These are phyloP conservation scores for Andrena fulva DNA, from an alignment of 2,888 invertebrate species.

Conservation along the genomic window DNA sequence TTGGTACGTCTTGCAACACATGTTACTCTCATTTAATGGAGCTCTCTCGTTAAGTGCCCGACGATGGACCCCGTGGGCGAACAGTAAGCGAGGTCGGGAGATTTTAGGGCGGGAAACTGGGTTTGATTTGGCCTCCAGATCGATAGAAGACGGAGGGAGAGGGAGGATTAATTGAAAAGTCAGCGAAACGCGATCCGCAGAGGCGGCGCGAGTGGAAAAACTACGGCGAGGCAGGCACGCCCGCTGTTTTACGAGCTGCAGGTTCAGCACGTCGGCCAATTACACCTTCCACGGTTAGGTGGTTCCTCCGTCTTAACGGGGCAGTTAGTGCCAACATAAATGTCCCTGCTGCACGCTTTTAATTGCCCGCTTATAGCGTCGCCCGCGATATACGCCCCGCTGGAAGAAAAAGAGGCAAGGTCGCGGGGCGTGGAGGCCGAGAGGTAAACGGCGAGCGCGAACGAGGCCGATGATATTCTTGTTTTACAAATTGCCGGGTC, in stretches of 20 bases:
- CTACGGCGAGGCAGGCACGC: constrained; percentile 59
- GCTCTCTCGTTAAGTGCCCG: neutral
- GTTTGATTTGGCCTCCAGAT: neutral
- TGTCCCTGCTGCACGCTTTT: constrained; percentile 80
- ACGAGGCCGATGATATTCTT: constrained; percentile 40
- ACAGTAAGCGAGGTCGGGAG: neutral
- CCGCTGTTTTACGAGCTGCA: constrained; percentile 82
- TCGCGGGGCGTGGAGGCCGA: constrained; percentile 12
- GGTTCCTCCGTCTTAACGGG: constrained; percentile 80
- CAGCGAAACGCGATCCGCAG: constrained; percentile 40
- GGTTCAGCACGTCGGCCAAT: constrained; percentile 81
- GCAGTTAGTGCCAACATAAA: constrained; percentile 82
- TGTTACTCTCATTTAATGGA: constrained; percentile 32
- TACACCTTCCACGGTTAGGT: constrained; percentile 81
- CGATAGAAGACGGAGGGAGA: neutral
- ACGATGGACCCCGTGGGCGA: neutral
- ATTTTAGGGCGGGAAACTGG: constrained; percentile 2
- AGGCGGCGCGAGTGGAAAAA: constrained; percentile 62
- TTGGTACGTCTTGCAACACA: neutral
- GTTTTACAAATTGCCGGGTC: constrained; percentile 49
- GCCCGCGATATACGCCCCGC: constrained; percentile 50
- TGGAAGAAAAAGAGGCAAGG: constrained; percentile 37
- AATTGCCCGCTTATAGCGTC: constrained; percentile 75
- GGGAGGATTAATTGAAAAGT: constrained; percentile 36
- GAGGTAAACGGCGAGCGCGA: constrained; percentile 4